Evolutionary conservation across 2,797 vertebrate genomes (phyloP).

Genomic region (Molothrus ater): DNA sequence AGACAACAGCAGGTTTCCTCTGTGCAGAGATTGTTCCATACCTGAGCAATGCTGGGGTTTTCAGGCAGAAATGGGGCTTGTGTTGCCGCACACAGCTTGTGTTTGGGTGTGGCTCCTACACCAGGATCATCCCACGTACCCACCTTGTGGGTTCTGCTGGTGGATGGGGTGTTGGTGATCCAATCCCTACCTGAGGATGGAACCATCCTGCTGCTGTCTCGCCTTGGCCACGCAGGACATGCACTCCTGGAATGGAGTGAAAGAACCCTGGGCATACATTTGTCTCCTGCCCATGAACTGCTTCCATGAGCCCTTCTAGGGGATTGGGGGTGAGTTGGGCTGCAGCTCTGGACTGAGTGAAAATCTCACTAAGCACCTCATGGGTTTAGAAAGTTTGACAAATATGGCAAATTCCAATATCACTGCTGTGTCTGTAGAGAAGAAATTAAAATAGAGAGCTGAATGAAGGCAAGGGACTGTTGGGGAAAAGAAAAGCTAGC

Average conservation of each 20-base stretch:
- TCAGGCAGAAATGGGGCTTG: background rate
- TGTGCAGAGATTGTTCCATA: rapidly evolving
- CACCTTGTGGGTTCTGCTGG: background rate
- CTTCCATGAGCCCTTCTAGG: background rate
- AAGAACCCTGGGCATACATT: background rate
- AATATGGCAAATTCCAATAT: background rate
- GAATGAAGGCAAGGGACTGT: background rate
- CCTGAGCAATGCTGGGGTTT: background rate
- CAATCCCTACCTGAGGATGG: background rate
- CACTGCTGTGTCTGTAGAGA: background rate
- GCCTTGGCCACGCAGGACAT: rapidly evolving
- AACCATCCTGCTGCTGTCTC: background rate
- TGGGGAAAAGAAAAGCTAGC: background rate
- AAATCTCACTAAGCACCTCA: background rate
- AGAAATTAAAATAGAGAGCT: background rate
- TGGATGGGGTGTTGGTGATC: background rate
- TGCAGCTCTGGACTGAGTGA: background rate
- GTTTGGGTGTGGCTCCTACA: background rate
- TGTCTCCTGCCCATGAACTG: background rate
- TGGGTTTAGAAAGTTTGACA: background rate
- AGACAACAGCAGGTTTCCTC: background rate
- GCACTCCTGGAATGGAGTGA: background rate
- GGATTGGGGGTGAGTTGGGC: background rate
- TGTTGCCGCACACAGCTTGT: background rate
- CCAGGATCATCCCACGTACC: background rate